Conservation (phyloP, 1,140 invertebrate species). For the Sesamia nonagrioides region DNA sequence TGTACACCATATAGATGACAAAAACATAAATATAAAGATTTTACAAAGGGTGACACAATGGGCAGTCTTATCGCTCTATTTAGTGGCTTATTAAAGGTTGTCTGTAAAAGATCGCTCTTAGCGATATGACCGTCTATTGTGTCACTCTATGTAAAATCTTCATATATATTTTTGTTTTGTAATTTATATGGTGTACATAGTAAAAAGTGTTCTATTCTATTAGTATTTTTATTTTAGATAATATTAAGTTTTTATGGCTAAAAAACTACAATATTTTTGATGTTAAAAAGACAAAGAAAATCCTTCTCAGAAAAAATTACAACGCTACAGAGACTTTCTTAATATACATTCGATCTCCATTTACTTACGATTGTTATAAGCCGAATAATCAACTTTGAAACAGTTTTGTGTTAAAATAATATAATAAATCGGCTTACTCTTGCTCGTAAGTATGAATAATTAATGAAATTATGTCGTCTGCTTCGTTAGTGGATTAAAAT, state of each 20-base stretch:
- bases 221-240: too few species aligned
- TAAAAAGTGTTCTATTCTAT: too few species aligned
- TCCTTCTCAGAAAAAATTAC: background rate
- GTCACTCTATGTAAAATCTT: too few species aligned
- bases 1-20: too few species aligned
- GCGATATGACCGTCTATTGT: too few species aligned
- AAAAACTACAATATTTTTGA: background rate
- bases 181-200: too few species aligned
- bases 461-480: slow-evolving; percentile 47
- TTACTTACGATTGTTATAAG: slow-evolving; percentile 8
- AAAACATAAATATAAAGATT: too few species aligned
- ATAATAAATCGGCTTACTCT: slow-evolving; percentile 37
- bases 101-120: too few species aligned
- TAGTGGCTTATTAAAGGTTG: too few species aligned
- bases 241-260: background rate
- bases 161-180: too few species aligned
- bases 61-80: too few species aligned
- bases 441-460: slow-evolving; percentile 45
- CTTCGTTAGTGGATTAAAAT: slow-evolving; percentile 44
- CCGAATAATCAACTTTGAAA: slow-evolving; percentile 20
- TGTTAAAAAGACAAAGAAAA: background rate
- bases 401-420: slow-evolving; percentile 46
- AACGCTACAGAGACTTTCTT: background rate
- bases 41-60: too few species aligned
- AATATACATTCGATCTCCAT: slow-evolving; percentile 9